These are phyloP conservation scores for Glomeris marginata DNA, from an alignment of 2,888 invertebrate genomes.

Conservation along the genomic window DNA sequence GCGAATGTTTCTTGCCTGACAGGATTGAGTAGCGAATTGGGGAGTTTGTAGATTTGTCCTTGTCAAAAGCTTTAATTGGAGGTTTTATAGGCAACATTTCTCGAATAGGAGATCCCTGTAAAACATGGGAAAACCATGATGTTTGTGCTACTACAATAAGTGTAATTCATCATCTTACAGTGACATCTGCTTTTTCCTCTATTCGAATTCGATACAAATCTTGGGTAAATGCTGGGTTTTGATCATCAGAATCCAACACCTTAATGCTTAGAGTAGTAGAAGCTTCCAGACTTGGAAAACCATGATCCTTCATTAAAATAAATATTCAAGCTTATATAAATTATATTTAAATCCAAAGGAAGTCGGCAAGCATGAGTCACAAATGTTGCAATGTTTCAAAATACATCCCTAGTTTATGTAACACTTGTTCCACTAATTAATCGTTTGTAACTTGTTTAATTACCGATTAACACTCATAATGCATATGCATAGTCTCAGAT, in stretches of 20 bases:
- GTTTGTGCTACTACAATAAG: not conserved
- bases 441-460: too few relatives aligned
- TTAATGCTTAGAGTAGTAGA: slow-evolving; percentile 55
- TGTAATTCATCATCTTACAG: slow-evolving; percentile 40
- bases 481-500: too few relatives aligned
- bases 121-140: not conserved
- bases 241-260: slow-evolving; percentile 63
- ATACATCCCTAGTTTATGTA: too few relatives aligned
- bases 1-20: slow-evolving; percentile 33
- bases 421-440: not conserved
- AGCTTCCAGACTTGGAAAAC: slow-evolving; percentile 54
- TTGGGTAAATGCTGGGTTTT: slow-evolving; percentile 61
- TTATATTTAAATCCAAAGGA: too few relatives aligned
- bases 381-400: too few relatives aligned
- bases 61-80: slow-evolving; percentile 60
- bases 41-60: slow-evolving; percentile 57
- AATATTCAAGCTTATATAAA: too few relatives aligned
- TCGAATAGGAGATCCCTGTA: slow-evolving; percentile 53
- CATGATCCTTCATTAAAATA: slow-evolving; percentile 50
- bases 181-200: slow-evolving; percentile 64
- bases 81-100: slow-evolving; percentile 52
- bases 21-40: slow-evolving; percentile 61
- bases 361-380: too few relatives aligned
- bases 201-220: slow-evolving; percentile 64
- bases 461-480: too few relatives aligned